Conservation (phyloP, 1,140 invertebrate genomes). For the Hermetia illucens region DNA sequence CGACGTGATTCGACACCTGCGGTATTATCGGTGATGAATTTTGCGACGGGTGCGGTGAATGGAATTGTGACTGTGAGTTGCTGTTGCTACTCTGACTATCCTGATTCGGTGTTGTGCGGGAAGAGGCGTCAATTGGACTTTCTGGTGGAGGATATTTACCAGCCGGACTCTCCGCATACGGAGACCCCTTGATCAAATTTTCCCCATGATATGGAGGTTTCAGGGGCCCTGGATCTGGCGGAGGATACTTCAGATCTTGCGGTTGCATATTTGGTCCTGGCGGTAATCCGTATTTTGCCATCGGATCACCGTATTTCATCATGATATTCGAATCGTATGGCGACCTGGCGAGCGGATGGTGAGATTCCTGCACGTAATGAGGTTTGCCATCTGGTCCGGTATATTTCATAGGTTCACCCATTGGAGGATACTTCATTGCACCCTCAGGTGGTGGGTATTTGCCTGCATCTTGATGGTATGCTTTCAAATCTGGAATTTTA, state of each 20-base stretch:
- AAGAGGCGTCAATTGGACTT: slow-evolving; percentile 26
- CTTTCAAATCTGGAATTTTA: slow-evolving; percentile 25
- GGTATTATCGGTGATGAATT: slow-evolving; percentile 28
- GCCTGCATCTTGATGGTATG: slow-evolving; percentile 13
- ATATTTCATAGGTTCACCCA: background rate
- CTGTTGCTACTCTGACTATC: slow-evolving; percentile 30
- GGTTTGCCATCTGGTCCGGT: background rate
- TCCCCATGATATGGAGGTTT: slow-evolving; percentile 17
- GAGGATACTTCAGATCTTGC: slow-evolving; percentile 29
- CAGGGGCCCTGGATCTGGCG: slow-evolving; percentile 16
- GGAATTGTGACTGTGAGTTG: slow-evolving; percentile 24
- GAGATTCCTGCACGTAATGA: background rate
- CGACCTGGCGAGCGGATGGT: slow-evolving; percentile 17
- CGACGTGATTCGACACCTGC: background rate
- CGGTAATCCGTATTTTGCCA: slow-evolving; percentile 20
- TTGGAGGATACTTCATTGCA: slow-evolving; percentile 7
- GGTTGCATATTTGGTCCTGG: slow-evolving; percentile 10
- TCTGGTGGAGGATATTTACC: slow-evolving; percentile 14
- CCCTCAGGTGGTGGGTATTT: slow-evolving; percentile 10
- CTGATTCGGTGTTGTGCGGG: slow-evolving; percentile 26
- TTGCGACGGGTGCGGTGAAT: slow-evolving; percentile 23
- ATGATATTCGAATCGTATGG: slow-evolving; percentile 26
- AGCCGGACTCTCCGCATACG: slow-evolving; percentile 12
- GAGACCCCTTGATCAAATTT: slow-evolving; percentile 28
- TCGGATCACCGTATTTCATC: slow-evolving; percentile 29